Conservation (phyloP, 2,888 invertebrate species). For the Plagodis pulveraria region DNA sequence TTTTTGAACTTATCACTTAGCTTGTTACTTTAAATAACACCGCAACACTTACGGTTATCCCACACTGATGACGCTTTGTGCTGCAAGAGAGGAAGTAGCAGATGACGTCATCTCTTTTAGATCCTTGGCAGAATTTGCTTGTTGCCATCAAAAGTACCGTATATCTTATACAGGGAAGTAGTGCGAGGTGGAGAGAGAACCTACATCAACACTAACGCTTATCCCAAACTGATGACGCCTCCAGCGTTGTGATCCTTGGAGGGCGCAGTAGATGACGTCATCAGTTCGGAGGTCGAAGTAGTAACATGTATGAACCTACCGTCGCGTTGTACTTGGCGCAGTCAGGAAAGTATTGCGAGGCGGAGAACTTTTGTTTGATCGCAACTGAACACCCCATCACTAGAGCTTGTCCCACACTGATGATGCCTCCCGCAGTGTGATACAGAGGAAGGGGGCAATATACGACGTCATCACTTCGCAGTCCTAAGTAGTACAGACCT, state of each 20-base stretch:
- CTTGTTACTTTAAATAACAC: too few relatives aligned
- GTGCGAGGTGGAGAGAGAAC: too few relatives aligned
- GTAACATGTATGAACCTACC: too few relatives aligned
- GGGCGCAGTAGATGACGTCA: constrained; percentile 94
- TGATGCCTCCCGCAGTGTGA: constrained; percentile 97
- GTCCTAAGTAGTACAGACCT: constrained; percentile 88
- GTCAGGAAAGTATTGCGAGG: constrained; percentile 96
- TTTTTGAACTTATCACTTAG: too few relatives aligned
- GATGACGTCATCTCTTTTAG: too few relatives aligned
- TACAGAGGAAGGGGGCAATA: constrained; percentile 98
- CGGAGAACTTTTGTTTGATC: constrained; percentile 96
- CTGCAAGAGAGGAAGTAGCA: too few relatives aligned
- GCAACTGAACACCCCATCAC: constrained; percentile 93
- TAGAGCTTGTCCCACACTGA: constrained; percentile 92
- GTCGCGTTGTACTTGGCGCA: constrained; percentile 97
- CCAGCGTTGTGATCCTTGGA: constrained; percentile 99
- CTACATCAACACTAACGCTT: constrained; percentile 91
- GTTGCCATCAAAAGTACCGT: too few relatives aligned
- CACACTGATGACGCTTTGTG: too few relatives aligned
- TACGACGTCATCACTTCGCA: constrained; percentile 89
- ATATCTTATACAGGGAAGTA: too few relatives aligned
- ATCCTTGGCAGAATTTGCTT: too few relatives aligned
- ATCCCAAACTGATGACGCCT: constrained; percentile 94
- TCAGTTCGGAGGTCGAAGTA: constrained; percentile 86
- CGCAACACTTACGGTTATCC: too few relatives aligned